These are phyloP conservation scores for Pteruthius melanotis DNA, from an alignment of 2,113 vertebrate species.

Conservation along the genomic window DNA sequence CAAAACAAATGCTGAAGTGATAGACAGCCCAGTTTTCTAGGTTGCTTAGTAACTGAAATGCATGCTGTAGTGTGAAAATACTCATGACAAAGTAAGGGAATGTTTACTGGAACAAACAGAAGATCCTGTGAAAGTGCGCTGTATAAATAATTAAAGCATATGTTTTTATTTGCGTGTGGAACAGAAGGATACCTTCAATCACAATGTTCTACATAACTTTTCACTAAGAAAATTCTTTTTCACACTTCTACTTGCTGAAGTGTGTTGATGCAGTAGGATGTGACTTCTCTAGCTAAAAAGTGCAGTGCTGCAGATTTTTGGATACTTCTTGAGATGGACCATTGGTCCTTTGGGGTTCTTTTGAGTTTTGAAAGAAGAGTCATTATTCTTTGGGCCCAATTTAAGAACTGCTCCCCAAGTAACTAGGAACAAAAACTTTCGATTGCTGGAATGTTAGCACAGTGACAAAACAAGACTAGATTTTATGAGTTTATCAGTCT, in stretches of 20 bases:
- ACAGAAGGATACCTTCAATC: background rate
- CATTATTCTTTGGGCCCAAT: background rate
- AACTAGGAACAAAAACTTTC: background rate
- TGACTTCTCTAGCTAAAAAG: background rate
- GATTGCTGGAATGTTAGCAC: background rate
- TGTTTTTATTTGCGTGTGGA: background rate
- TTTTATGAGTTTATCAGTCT: background rate
- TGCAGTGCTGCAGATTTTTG: background rate
- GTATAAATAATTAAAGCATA: background rate
- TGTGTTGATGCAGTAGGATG: background rate
- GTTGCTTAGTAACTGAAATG: constrained; percentile 51
- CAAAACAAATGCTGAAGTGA: constrained; percentile 49
- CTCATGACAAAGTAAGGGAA: background rate
- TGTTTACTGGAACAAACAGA: background rate
- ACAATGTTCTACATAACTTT: background rate
- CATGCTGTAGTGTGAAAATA: background rate
- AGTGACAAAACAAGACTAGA: background rate
- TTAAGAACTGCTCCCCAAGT: background rate
- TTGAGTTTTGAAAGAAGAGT: background rate
- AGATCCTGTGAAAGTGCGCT: background rate
- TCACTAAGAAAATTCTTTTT: background rate
- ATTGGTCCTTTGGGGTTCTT: background rate
- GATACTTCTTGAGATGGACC: background rate
- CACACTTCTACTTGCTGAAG: background rate
- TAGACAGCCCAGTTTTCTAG: constrained; percentile 6